Base-by-base conservation (phyloP, 2,113 vertebrate species). In the Nestor notabilis region DNA sequence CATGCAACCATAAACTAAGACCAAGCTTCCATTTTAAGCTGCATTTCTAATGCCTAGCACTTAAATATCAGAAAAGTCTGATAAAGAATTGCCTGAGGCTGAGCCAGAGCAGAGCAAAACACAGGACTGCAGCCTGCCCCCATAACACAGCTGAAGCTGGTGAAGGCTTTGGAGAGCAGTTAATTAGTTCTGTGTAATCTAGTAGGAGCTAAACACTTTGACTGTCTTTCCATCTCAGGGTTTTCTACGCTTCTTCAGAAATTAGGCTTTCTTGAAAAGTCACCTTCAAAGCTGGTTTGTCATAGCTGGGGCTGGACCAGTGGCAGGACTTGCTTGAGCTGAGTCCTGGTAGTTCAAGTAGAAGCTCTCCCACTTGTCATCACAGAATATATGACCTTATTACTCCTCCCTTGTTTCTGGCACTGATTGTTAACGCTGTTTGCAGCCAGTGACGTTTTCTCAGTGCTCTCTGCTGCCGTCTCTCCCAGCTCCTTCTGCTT, bases 321-420 rank as follows among this genome's bases (percentile, higher is more conserved):
- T 61, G 68, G 92, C 60, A 78, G 79, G 50, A 71, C 47, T 92
- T 65, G 44, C 80, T 76, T 37, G 43, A 92, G 79, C 80, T 60
- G 55, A 84, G 76, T 64, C 86, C 86, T 96, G 92, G 91, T 89
- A 92, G 90, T 95, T 93, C 88, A 87, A 95, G 86, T 92, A 95
- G 96, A 89, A 97, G 95, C 83, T 90, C 83, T 93, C 61, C n/a
- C 74, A 79, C 95, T 96, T 95, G 94, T 97, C 96, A 97, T 89
- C 94, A 95, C 92, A 95, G 87, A 92, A 97, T 95, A 92, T 87
- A 93, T 56, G 91, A 95, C 89, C 83, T 95, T 93, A 89, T 89
- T 95, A 89, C 91, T 95, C 89, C 95, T 95, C 94, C 92, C 91
- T 95, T 33, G 0, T 61, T 95, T 95, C 95, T 95, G 94, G 96